A percentile compares a stretch with the other conserved stretches of the same genome.
Evolutionary conservation across 2,888 invertebrate species (phyloP).

Genomic region (Chironomus tentans): DNA sequence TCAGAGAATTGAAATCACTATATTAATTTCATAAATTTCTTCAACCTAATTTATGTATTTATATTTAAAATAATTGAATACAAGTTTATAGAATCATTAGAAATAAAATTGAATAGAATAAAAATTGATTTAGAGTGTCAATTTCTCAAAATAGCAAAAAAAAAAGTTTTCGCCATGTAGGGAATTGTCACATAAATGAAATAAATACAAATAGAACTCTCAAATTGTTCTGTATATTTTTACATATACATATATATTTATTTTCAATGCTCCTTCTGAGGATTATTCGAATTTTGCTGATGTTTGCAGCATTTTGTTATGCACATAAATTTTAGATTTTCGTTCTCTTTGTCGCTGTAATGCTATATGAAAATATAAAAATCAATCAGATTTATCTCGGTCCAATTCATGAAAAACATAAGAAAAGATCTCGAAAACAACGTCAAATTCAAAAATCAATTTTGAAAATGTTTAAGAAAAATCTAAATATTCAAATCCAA

Average conservation of each 20-base stretch:
- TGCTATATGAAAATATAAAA: not conserved
- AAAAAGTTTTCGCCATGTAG: too few relatives aligned
- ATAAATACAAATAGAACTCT: too few relatives aligned
- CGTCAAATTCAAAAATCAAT: not conserved
- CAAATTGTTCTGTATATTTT: too few relatives aligned
- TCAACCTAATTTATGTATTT: too few relatives aligned
- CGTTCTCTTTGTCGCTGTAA: not conserved
- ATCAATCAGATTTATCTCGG: conserved; percentile 2
- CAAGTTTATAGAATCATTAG: too few relatives aligned
- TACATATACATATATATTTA: not conserved
- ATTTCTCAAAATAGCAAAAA: too few relatives aligned
- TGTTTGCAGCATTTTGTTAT: not conserved
- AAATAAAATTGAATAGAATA: too few relatives aligned
- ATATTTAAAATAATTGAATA: too few relatives aligned
- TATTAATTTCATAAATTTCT: too few relatives aligned
- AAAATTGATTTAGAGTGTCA: too few relatives aligned
- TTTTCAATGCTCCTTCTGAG: not conserved
- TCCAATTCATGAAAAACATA: not conserved
- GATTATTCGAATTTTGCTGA: not conserved
- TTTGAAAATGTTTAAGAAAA: not conserved
- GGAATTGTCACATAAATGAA: too few relatives aligned
- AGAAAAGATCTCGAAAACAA: not conserved
- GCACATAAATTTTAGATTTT: not conserved
- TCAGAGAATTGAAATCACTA: too few relatives aligned
- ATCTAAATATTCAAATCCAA: not conserved